phyloP scores from a whole-genome alignment of 2,797 vertebrate species.

The Enoplosus armatus region DNA sequence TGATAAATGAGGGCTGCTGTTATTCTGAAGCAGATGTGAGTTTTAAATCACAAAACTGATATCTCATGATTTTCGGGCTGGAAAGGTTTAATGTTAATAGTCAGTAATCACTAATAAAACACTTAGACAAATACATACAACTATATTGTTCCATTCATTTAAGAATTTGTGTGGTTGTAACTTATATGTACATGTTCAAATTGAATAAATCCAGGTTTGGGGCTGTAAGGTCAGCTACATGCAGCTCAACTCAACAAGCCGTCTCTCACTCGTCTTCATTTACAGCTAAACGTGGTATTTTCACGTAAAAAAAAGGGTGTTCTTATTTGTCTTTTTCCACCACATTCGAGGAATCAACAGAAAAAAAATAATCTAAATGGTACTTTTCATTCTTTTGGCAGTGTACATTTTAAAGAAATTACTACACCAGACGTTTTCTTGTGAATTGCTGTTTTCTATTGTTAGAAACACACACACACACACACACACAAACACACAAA shows the following conservation, averaged over 20 bases:
- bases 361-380: background rate
- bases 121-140: slow-evolving; percentile 16
- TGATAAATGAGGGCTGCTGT: slow-evolving; percentile 19
- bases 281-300: background rate
- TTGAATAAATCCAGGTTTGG: slow-evolving; percentile 58
- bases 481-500: too few species aligned
- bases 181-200: slow-evolving; percentile 47
- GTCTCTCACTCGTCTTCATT: slow-evolving; percentile 23
- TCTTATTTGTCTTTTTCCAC: background rate
- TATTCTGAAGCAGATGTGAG: slow-evolving; percentile 17
- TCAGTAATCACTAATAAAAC: slow-evolving; percentile 32
- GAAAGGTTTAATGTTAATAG: slow-evolving; percentile 41
- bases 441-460: background rate
- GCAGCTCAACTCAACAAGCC: slow-evolving; percentile 10
- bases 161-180: slow-evolving; percentile 48
- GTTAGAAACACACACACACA: too few species aligned
- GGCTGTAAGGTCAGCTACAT: slow-evolving; percentile 24
- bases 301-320: background rate
- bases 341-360: background rate
- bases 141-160: slow-evolving; percentile 42
- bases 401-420: background rate
- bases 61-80: slow-evolving; percentile 17
- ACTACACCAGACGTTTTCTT: background rate
- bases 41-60: slow-evolving; percentile 16
- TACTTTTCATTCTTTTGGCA: too few species aligned